These are phyloP conservation scores for Phytoseiulus persimilis DNA, from an alignment of 2,888 invertebrate species.

Conservation along the genomic window DNA sequence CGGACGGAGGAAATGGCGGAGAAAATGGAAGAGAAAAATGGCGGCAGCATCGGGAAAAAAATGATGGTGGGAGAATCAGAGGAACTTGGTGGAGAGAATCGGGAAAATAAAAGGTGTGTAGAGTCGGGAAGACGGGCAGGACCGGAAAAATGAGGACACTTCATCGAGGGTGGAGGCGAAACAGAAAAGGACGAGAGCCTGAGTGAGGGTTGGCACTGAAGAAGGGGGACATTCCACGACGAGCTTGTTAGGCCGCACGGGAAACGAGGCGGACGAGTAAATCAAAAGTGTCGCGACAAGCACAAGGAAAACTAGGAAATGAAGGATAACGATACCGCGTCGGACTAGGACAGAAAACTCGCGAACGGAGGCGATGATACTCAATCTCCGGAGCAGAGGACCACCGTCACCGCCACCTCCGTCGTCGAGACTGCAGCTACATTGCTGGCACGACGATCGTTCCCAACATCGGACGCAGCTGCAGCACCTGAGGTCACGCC, in stretches of 20 bases:
- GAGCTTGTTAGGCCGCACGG: not conserved
- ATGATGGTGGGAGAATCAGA: too few species aligned
- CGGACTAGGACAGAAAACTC: not conserved
- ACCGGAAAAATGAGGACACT: too few species aligned
- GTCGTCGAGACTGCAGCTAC: not conserved
- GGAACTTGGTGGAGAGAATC: too few species aligned
- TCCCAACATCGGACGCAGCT: not conserved
- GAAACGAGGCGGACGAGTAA: not conserved
- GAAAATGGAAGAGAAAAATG: too few species aligned
- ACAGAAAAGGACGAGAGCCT: too few species aligned
- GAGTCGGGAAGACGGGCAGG: too few species aligned
- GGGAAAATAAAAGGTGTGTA: too few species aligned
- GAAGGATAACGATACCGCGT: not conserved
- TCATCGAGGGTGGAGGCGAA: too few species aligned
- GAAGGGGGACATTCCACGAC: not conserved
- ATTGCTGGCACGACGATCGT: not conserved
- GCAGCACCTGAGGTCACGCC: not conserved
- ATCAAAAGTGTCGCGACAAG: not conserved
- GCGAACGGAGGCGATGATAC: not conserved
- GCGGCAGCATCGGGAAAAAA: too few species aligned
- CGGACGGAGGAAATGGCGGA: too few species aligned
- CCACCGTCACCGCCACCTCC: not conserved
- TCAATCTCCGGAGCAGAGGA: not conserved
- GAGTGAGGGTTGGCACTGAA: not conserved
- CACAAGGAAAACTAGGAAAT: not conserved